A percentile compares a stretch with the other conserved stretches of the same genome.
Conservation (phyloP, 2,113 vertebrate genomes). For the western clawed frog (Xenopus tropicalis) region UCB_Xtro_10.0 CM004450.2:65036501-65037000, state of each 20-base stretch:
- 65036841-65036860: conserved; percentile 47
- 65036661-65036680: background rate
- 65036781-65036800: conserved; percentile 33
- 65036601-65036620: conserved; percentile 3
- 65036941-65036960: conserved; percentile 48
- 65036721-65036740: conserved; percentile 12
- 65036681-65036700: background rate
- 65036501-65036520: conserved; percentile 62
- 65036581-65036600: conserved; percentile 17
- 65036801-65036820: conserved; percentile 6
- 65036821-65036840: conserved; percentile 25
- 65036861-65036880: conserved; percentile 54
- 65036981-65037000: conserved; percentile 53
- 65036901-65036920: conserved; percentile 47
- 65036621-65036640: conserved; percentile 7
- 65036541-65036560: conserved; percentile 49
- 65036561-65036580: conserved; percentile 37
- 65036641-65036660: background rate
- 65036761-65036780: conserved; percentile 46
- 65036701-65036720: conserved; percentile 9
- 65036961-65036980: conserved; percentile 46
- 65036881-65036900: conserved; percentile 59
- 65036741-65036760: conserved; percentile 49
- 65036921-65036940: conserved; percentile 48
- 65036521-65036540: conserved; percentile 54